Evolutionary conservation across 2,888 invertebrate genomes (phyloP).

Genomic region (Tholera decimalis): DNA sequence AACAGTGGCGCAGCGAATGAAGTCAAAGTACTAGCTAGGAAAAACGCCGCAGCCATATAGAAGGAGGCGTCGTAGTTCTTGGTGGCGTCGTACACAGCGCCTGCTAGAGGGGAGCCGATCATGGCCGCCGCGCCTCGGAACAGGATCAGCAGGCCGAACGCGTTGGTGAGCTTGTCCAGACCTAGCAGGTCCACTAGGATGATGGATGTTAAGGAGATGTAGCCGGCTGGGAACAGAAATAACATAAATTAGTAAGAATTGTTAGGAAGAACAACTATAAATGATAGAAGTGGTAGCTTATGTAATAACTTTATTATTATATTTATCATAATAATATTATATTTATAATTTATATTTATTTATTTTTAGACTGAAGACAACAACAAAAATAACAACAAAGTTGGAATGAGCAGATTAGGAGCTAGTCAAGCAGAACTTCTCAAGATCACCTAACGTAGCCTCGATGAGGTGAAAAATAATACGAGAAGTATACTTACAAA

Average conservation of each 20-base stretch:
- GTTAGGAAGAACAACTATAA: no score
- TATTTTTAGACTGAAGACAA: no score
- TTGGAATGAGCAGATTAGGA: not conserved
- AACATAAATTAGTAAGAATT: no score
- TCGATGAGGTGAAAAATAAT: not conserved
- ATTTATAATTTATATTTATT: no score
- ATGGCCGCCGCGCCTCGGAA: conserved; percentile 99
- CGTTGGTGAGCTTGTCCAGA: conserved; percentile 98
- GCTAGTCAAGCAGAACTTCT: not conserved
- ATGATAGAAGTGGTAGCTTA: no score
- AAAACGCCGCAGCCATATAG: conserved; percentile 97
- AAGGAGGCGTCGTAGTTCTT: conserved; percentile 97
- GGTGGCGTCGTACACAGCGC: conserved; percentile 97
- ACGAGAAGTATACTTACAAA: conserved; percentile 93
- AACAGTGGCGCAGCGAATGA: conserved; percentile 96
- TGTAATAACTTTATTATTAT: no score
- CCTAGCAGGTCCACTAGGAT: conserved; percentile 99
- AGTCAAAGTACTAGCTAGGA: conserved; percentile 95
- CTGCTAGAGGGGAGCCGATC: conserved; percentile 96
- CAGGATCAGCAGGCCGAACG: conserved; percentile 98
- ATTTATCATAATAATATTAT: no score
- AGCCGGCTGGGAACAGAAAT: conserved; percentile 94
- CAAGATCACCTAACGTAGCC: not conserved
- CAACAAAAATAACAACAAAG: no score
- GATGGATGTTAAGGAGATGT: conserved; percentile 99